Conservation (phyloP, 2,888 invertebrate species). For the Hartigia nigra region DNA sequence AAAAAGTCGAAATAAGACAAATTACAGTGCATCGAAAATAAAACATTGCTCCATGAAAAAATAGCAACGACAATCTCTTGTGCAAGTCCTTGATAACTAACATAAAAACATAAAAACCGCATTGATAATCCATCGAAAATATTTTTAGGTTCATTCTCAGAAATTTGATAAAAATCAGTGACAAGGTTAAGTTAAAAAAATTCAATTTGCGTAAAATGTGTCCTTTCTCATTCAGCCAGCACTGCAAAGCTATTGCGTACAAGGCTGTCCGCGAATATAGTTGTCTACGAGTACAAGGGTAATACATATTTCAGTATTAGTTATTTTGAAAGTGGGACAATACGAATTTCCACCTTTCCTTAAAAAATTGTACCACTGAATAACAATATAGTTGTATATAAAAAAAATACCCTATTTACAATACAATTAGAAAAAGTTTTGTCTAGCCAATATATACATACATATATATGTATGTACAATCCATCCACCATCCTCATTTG, state of each 20-base stretch:
- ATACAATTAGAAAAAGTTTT: background rate
- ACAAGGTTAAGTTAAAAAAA: background rate
- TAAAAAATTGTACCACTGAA: background rate
- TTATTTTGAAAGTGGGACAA: background rate
- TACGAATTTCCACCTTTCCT: background rate
- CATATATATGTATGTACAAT: no score
- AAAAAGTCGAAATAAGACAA: background rate
- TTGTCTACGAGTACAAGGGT: background rate
- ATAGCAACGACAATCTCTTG: no score
- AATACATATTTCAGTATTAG: background rate
- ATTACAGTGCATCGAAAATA: constrained; percentile 10
- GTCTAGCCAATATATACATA: background rate
- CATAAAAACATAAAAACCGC: background rate
- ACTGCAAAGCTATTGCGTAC: background rate
- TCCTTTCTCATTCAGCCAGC: background rate
- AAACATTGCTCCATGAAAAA: no score
- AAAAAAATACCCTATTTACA: background rate
- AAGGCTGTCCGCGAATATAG: background rate
- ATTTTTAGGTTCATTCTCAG: background rate
- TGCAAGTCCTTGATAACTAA: background rate
- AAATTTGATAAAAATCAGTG: background rate
- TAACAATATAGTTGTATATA: background rate
- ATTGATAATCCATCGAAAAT: background rate
- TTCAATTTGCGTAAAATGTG: background rate
- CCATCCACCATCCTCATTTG: no score